phyloP scores from a whole-genome alignment of 2,888 invertebrate species.

The Rotaria sp. region DNA sequence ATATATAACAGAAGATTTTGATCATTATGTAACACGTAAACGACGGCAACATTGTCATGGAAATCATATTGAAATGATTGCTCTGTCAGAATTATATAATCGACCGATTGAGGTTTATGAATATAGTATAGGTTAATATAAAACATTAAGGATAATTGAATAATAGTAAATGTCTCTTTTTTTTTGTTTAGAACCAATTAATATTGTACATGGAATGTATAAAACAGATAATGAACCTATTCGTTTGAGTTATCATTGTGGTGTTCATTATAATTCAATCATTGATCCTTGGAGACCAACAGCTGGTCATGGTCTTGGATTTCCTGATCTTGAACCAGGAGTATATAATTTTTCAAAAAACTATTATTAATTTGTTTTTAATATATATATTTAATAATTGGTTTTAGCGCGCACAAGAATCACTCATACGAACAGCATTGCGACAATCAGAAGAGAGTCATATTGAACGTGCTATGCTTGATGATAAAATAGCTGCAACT shows the following conservation, averaged over 20 bases:
- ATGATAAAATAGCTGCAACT: slow-evolving; percentile 77
- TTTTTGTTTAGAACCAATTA: slow-evolving; percentile 67
- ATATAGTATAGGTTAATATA: slow-evolving; percentile 64
- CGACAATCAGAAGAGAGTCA: slow-evolving; percentile 71
- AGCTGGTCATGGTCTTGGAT: slow-evolving; percentile 1
- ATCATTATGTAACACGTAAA: slow-evolving; percentile 72
- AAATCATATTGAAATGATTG: slow-evolving; percentile 82
- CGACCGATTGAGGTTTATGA: slow-evolving; percentile 77
- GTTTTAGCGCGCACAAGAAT: slow-evolving; percentile 63
- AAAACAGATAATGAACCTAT: slow-evolving; percentile 69
- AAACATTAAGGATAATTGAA: no score
- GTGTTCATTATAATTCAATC: slow-evolving; percentile 79
- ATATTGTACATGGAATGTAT: slow-evolving; percentile 73
- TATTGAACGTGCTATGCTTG: slow-evolving; percentile 72
- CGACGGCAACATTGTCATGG: slow-evolving; percentile 73
- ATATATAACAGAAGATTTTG: slow-evolving; percentile 80
- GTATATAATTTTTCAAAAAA: background rate
- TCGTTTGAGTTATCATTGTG: slow-evolving; percentile 75
- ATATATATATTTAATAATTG: background rate
- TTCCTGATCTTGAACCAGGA: background rate
- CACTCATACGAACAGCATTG: slow-evolving; percentile 68
- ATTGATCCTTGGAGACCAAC: slow-evolving; percentile 64
- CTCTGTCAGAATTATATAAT: slow-evolving; percentile 79
- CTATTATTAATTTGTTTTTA: no score
- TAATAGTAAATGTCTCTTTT: no score